Evolutionary conservation across 2,113 vertebrate genomes (phyloP), one percentile per base, ranked within the genome.

Genomic region (Halichoerus grypus): DNA sequence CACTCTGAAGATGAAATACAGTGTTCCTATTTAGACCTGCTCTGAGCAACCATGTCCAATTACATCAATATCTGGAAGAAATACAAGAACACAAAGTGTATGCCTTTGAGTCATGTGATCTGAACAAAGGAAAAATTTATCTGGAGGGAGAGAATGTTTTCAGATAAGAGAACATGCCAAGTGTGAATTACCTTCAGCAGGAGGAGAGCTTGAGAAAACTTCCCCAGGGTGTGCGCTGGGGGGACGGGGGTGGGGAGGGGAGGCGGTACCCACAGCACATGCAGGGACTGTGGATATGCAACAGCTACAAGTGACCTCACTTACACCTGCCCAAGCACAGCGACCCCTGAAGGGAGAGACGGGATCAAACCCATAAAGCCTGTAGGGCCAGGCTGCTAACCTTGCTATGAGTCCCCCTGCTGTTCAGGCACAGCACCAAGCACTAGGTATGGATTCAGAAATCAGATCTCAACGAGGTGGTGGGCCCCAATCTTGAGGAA

Each of bases 61-160:
- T 72, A 76, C 36, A 57, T 69, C 26, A 16, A 7, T 81, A 65
- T 76, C 42, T 87, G 63, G 31, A 63, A 92, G 94, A 72, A 90
- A 82, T 26, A 46, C 0, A 19, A 95, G 79, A 84, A 69, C 6
- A 46, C 46, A 63, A 82, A 39, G 4, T 24, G 31, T 55, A 19
- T 77, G 49, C 74, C 61, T 91, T 39, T 28, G 24, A 88, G 63
- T 46, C 51, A 15, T 2, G 36, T 28, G 55, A 79, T 51, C n/a
- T 82, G 88, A 76, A 87, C 14, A 77, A 88, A 88, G 39, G 55
- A 74, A 74, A 83, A 94, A 74, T 76, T 67, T 57, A 74, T 46
- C 82, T 72, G 31, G 77, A 72, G 33, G 79, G 39, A 69, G 51
- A 33, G 7, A 39, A 42, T 11, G 63, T 26, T 88, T 93, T 94